phyloP scores from a whole-genome alignment of 2,888 invertebrate species.

The Lymantria monacha region DNA sequence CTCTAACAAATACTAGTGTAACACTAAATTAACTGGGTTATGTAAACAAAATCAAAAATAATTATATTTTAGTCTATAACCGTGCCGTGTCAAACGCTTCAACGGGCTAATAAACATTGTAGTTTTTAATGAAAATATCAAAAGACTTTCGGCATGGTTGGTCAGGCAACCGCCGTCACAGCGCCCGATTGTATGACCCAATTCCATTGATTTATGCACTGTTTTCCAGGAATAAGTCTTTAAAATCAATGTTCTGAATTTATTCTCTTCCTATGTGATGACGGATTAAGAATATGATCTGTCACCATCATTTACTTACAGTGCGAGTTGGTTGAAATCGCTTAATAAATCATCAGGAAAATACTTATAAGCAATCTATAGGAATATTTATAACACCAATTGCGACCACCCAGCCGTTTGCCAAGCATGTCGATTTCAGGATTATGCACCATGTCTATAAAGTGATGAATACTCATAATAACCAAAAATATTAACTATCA shows the following conservation, averaged over 20 bases:
- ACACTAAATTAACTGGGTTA: conserved; percentile 14
- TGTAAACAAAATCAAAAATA: conserved; percentile 5
- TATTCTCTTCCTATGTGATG: no score
- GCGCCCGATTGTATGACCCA: conserved; percentile 38
- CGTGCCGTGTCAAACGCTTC: conserved; percentile 26
- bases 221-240: conserved; percentile 46
- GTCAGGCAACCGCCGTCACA: conserved; percentile 10
- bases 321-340: no score
- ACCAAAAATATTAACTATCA: no score
- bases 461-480: no score
- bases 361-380: no score
- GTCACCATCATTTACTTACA: no score
- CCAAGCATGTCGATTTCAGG: no score
- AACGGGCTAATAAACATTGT: conserved; percentile 30
- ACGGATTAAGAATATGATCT: no score
- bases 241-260: conserved; percentile 29
- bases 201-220: conserved; percentile 51
- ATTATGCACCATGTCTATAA: no score
- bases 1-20: neutral
- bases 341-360: no score
- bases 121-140: conserved; percentile 26
- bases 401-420: no score
- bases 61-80: conserved; percentile 20
- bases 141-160: conserved; percentile 6
- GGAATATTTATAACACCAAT: no score